Conservation (phyloP, 2,888 invertebrate genomes). For the Eilema caniola region DNA sequence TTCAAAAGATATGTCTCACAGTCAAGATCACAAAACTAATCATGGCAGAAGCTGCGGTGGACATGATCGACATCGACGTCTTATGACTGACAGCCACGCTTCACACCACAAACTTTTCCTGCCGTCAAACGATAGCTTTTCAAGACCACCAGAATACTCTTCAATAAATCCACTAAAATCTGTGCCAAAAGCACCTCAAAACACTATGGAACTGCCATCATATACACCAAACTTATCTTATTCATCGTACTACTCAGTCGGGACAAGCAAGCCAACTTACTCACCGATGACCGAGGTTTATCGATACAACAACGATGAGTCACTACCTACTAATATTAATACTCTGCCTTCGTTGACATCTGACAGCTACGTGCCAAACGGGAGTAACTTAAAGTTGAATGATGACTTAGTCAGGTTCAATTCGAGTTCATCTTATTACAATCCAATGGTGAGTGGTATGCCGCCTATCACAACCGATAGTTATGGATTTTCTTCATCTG, state of each 20-base stretch:
- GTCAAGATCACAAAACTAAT: conserved; percentile 78
- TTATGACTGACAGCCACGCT: conserved; percentile 75
- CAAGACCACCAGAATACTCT: conserved; percentile 75
- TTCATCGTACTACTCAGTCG: conserved; percentile 75
- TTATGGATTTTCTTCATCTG: conserved; percentile 65
- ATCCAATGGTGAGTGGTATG: conserved; percentile 67
- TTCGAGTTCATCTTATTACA: conserved; percentile 70
- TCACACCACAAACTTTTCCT: conserved; percentile 77
- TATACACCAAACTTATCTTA: conserved; percentile 80
- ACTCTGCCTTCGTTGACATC: conserved; percentile 67
- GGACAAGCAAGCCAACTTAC: conserved; percentile 73
- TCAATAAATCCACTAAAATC: conserved; percentile 71
- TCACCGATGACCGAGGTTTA: conserved; percentile 81
- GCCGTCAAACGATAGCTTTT: conserved; percentile 64
- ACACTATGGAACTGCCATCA: conserved; percentile 73
- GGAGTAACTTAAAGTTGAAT: conserved; percentile 73
- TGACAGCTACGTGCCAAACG: conserved; percentile 81
- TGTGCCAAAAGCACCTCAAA: conserved; percentile 75
- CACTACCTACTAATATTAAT: conserved; percentile 74
- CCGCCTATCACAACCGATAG: conserved; percentile 70
- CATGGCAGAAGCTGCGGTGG: conserved; percentile 81
- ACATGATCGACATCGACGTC: conserved; percentile 77
- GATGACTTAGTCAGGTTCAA: conserved; percentile 75
- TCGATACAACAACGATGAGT: conserved; percentile 80
- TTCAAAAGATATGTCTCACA: conserved; percentile 77